phyloP scores from a whole-genome alignment of 1,140 invertebrate species.

The Hormaphis cornu region DNA sequence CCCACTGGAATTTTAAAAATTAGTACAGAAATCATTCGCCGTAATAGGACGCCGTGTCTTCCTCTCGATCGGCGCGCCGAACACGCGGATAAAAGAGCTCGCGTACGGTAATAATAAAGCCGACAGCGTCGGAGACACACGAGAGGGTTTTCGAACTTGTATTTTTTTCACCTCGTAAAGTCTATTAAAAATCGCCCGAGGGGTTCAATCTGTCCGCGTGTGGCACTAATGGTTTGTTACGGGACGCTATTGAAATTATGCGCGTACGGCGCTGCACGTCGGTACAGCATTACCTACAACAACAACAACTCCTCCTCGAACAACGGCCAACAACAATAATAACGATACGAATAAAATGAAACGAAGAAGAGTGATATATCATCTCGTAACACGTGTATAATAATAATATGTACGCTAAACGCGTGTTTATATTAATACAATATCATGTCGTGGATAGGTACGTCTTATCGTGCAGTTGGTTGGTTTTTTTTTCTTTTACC shows the following conservation, averaged over 20 bases:
- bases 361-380: constrained; percentile 28
- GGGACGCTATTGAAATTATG: constrained; percentile 11
- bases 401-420: no score
- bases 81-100: no score
- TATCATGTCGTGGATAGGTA: no score
- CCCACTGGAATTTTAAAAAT: no score
- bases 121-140: background rate
- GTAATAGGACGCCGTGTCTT: no score
- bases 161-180: background rate
- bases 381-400: background rate
- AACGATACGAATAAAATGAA: background rate
- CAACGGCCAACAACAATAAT: background rate
- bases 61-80: no score
- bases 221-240: constrained; percentile 24
- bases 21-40: no score
- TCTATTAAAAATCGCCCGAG: constrained; percentile 12
- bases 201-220: background rate
- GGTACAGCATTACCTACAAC: background rate
- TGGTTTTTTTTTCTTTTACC: no score
- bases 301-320: background rate
- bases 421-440: no score
- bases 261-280: background rate
- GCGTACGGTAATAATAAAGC: no score
- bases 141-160: background rate
- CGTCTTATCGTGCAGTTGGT: no score